phyloP scores from a whole-genome alignment of 2,797 vertebrate genomes.

The Molossus molossus region DNA sequence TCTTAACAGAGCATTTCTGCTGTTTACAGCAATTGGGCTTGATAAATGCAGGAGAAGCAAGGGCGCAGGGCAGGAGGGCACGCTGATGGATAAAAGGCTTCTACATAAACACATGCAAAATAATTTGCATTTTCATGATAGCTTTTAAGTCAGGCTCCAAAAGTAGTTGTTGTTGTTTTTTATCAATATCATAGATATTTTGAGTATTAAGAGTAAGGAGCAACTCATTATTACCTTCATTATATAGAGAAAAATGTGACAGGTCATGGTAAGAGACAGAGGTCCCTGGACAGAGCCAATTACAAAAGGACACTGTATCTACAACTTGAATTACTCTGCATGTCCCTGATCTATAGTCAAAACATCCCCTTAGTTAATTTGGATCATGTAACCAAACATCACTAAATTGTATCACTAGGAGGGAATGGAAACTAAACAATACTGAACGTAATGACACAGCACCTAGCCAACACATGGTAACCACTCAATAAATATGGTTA shows the following conservation, averaged over 20 bases:
- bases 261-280: not conserved
- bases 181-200: not conserved
- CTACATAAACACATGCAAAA: slow-evolving; percentile 12
- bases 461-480: not conserved
- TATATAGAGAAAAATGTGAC: slow-evolving; percentile 1
- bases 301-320: not conserved
- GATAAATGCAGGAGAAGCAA: slow-evolving; percentile 36
- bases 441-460: slow-evolving; percentile 10
- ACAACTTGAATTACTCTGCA: not conserved
- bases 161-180: not conserved
- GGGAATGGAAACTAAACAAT: not conserved
- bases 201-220: not conserved
- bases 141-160: not conserved
- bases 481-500: not conserved
- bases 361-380: not conserved
- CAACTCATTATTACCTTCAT: not conserved
- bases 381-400: slow-evolving; percentile 1
- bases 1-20: slow-evolving; percentile 58
- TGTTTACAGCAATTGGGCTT: slow-evolving; percentile 65
- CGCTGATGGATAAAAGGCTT: not conserved
- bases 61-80: not conserved
- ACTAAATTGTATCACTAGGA: not conserved
- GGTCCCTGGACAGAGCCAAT: not conserved
- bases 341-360: not conserved
- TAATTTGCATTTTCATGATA: not conserved